Evolutionary conservation across 2,797 vertebrate genomes (phyloP), one percentile per base, ranked within the genome.

Genomic region (Mycteria americana): DNA sequence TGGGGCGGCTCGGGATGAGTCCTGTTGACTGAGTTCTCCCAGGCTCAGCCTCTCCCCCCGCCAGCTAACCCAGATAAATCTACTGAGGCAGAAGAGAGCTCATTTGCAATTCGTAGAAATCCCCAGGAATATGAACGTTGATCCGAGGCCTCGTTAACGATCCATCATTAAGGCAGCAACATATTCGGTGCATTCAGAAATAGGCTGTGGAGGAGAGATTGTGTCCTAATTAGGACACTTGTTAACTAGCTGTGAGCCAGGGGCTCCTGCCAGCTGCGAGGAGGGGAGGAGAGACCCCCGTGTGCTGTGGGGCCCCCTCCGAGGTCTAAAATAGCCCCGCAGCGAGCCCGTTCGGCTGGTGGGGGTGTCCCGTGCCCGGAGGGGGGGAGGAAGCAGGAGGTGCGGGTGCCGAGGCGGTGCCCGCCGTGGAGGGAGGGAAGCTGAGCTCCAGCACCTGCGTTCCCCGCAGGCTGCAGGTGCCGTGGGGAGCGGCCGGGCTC

Each of bases 191-290:
- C 48, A 12, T 74, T 95, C 95, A 91, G 94, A 96, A 97, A 94
- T 93, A 93, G 94, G 80, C 91, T 92, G 80, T 63, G 80, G 76
- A 94, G 85, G 69, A 92, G 87, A 81, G 64, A 85, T 7, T 37
- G 51, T 76, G 64, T 87, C 90, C 91, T 95, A 95, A 97, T 95
- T 96, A 96, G 93, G 96, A 84, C 85, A 85, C 82, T 93, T 60
- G 57, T 93, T 91, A 92, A 92, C 93, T 90, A 82, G 84, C 92
- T 91, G 70, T 64, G 86, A 92, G 93, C 92, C 56, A 37, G 85
- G 74, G 54, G 33, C 62, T 81, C 41, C 89, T 93, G 96, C 94
- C 92, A 92, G 79, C 89, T 81, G 87, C 21, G 4, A 37, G 75
- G 73, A 60, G 64, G 69, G 60, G 59, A 76, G 73, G 19, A 68